Conservation (phyloP, 53 echinoderm and acorn worm genomes). For the Stichopus horrens region DNA sequence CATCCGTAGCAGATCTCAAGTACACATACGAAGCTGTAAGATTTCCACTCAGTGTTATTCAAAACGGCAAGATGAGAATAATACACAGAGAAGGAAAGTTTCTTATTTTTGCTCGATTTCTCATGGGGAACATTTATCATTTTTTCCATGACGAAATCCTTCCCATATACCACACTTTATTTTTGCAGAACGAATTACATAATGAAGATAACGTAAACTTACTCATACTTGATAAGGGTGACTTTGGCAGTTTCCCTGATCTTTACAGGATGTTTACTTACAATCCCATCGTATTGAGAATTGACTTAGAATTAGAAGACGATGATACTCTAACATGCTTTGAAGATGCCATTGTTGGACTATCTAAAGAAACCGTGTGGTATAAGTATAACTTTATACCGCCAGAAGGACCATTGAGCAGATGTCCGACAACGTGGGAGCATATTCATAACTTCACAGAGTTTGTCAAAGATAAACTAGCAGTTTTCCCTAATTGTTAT, state of each 20-base stretch:
- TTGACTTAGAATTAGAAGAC: conserved; percentile 30
- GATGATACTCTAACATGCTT: conserved; percentile 55
- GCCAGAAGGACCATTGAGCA: conserved; percentile 58
- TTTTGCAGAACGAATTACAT: conserved; percentile 31
- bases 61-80: neutral
- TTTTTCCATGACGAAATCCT: conserved; percentile 75
- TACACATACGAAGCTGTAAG: neutral
- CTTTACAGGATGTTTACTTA: conserved; percentile 48
- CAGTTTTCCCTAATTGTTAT: neutral
- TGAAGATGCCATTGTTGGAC: conserved; percentile 58
- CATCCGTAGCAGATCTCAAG: neutral
- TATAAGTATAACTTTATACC: conserved; percentile 66
- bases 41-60: neutral
- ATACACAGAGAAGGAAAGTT: conserved; percentile 35
- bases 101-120: conserved; percentile 62
- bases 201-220: conserved; percentile 32
- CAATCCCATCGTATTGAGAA: conserved; percentile 45
- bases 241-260: conserved; percentile 42
- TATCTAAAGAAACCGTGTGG: conserved; percentile 63
- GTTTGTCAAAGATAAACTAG: neutral
- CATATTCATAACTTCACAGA: neutral
- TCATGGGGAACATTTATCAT: conserved; percentile 65
- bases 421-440: conserved; percentile 40
- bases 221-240: conserved; percentile 57
- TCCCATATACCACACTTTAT: conserved; percentile 61